Conservation (phyloP, 2,113 vertebrate species). For the Apus apus region DNA sequence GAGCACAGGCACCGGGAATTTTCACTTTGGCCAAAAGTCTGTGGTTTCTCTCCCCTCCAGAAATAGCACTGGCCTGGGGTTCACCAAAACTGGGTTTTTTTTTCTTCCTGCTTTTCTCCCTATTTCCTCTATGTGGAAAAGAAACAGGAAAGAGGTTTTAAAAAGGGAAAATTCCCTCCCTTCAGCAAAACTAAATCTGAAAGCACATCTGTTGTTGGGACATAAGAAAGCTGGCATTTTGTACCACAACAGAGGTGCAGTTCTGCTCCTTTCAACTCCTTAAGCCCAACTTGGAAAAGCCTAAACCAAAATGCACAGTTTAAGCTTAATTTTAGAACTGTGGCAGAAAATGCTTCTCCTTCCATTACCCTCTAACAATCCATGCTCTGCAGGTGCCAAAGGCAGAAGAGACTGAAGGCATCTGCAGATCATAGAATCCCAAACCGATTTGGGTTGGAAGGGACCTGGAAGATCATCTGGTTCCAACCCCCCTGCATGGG, state of each 20-base stretch:
- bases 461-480: too few relatives aligned
- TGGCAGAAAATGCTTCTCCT: background rate
- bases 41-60: background rate
- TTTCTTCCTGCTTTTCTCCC: background rate
- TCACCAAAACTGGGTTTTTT: background rate
- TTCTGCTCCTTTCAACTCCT: background rate
- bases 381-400: background rate
- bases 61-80: background rate
- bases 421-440: too few relatives aligned
- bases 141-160: background rate
- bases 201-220: background rate
- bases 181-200: background rate
- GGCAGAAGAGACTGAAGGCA: background rate
- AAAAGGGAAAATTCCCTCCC: conserved; percentile 5
- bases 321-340: background rate
- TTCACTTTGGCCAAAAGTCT: background rate
- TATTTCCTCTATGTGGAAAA: background rate
- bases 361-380: background rate
- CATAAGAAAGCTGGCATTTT: background rate
- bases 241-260: background rate
- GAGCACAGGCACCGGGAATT: background rate
- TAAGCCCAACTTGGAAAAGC: background rate
- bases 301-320: background rate
- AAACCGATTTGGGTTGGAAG: too few relatives aligned
- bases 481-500: too few relatives aligned